phyloP scores from a whole-genome alignment of 1,140 invertebrate genomes.

The Zelostemma sp. region DNA sequence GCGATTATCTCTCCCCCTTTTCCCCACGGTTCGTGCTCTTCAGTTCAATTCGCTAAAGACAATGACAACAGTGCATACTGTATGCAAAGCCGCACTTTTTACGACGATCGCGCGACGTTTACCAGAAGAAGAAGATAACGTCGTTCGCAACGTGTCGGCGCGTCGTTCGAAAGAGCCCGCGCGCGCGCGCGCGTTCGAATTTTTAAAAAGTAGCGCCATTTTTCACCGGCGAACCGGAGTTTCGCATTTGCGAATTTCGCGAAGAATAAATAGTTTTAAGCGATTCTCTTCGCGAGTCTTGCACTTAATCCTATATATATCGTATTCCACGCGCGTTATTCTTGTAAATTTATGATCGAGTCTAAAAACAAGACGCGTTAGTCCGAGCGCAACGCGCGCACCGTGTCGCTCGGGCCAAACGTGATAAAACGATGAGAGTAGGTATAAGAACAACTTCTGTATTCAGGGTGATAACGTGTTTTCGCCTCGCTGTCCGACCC shows the following conservation, averaged over 20 bases:
- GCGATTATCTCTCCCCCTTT: background rate
- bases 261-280: no score
- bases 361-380: background rate
- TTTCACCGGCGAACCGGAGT: background rate
- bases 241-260: background rate
- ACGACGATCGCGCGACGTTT: background rate
- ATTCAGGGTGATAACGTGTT: slow-evolving; percentile 8
- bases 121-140: background rate
- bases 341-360: slow-evolving; percentile 1
- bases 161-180: background rate
- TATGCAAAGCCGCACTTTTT: background rate
- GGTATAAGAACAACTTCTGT: slow-evolving; percentile 6
- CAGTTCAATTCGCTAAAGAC: background rate
- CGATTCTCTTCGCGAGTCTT: no score
- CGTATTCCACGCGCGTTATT: background rate
- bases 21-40: background rate
- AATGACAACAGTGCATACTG: background rate
- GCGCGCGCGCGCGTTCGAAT: background rate
- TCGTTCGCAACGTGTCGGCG: background rate
- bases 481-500: background rate
- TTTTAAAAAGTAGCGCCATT: background rate
- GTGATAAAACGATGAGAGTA: slow-evolving; percentile 5
- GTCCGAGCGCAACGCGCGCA: background rate
- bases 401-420: background rate
- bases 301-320: no score